These are phyloP conservation scores for Philopotamus ludificatus DNA, from an alignment of 1,140 invertebrate species.

Conservation along the genomic window DNA sequence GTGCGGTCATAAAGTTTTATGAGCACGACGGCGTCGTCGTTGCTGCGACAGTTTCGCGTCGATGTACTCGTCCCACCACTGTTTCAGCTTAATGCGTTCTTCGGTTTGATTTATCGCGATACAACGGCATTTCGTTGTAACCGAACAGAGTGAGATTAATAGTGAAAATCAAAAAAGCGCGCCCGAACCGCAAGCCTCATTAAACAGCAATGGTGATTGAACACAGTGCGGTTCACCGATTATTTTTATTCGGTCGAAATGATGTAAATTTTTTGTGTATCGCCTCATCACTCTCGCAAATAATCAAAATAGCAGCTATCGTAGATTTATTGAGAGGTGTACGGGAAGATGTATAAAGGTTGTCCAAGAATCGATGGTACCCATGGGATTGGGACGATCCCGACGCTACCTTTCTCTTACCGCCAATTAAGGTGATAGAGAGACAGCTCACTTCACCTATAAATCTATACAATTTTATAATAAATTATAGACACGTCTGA, in stretches of 20 bases:
- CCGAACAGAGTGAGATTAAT: too few relatives aligned
- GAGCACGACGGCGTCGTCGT: slow-evolving; percentile 9
- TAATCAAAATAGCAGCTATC: not conserved
- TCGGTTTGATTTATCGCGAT: slow-evolving; percentile 10
- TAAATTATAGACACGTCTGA: not conserved
- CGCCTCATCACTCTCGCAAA: too few relatives aligned
- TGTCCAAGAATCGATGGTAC: slow-evolving; percentile 21
- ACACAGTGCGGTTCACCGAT: too few relatives aligned
- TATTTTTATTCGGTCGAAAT: too few relatives aligned
- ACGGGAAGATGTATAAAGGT: slow-evolving; percentile 3
- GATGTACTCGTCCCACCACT: slow-evolving; percentile 2
- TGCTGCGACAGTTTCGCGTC: slow-evolving; percentile 18
- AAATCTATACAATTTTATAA: not conserved
- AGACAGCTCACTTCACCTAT: not conserved
- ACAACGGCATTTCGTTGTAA: not conserved
- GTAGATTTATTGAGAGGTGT: not conserved
- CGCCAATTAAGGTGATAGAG: slow-evolving; percentile 21
- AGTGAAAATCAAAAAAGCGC: too few relatives aligned
- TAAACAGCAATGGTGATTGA: too few relatives aligned
- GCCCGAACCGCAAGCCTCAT: too few relatives aligned
- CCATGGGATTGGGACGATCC: slow-evolving; percentile 9
- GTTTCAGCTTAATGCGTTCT: not conserved
- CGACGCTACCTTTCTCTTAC: slow-evolving; percentile 13
- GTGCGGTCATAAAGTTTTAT: slow-evolving; percentile 27
- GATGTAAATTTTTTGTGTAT: too few relatives aligned